Evolutionary conservation across 2,888 invertebrate genomes (phyloP).

Genomic region (Tetheella fluctuosa): DNA sequence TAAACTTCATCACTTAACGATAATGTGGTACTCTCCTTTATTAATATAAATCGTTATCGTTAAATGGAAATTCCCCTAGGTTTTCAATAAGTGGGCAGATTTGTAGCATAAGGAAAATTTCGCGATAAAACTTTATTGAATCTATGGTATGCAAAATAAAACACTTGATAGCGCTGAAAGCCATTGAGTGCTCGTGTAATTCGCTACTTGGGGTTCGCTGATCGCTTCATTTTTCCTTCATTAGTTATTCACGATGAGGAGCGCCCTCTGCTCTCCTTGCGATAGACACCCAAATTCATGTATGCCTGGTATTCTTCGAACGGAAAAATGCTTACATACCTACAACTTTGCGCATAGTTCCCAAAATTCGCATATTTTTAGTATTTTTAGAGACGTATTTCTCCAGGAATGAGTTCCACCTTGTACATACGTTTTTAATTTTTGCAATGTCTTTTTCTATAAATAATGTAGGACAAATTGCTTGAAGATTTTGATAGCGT

Average conservation of each 20-base stretch:
- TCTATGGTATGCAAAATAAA: slow-evolving; percentile 57
- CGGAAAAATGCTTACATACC: slow-evolving; percentile 59
- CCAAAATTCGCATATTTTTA: slow-evolving; percentile 68
- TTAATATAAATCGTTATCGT: slow-evolving; percentile 16
- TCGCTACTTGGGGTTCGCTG: slow-evolving; percentile 35
- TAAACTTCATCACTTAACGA: no score
- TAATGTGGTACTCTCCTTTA: not conserved
- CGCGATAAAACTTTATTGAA: slow-evolving; percentile 54
- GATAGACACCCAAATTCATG: slow-evolving; percentile 43
- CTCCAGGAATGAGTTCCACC: no score
- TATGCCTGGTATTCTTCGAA: slow-evolving; percentile 48
- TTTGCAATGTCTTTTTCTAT: no score
- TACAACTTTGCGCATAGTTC: slow-evolving; percentile 65
- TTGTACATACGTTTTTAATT: no score
- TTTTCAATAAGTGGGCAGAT: slow-evolving; percentile 49
- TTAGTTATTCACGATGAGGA: slow-evolving; percentile 49
- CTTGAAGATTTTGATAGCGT: no score
- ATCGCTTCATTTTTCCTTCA: slow-evolving; percentile 56
- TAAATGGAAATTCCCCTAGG: slow-evolving; percentile 18
- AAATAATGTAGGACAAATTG: no score
- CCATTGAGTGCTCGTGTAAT: slow-evolving; percentile 43
- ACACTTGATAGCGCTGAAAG: slow-evolving; percentile 50
- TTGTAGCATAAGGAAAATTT: slow-evolving; percentile 45
- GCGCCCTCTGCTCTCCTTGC: slow-evolving; percentile 35
- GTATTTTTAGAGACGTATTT: slow-evolving; percentile 51